Evolutionary conservation across 2,797 vertebrate genomes (phyloP).

Genomic region (Chloroceryle amazona): DNA sequence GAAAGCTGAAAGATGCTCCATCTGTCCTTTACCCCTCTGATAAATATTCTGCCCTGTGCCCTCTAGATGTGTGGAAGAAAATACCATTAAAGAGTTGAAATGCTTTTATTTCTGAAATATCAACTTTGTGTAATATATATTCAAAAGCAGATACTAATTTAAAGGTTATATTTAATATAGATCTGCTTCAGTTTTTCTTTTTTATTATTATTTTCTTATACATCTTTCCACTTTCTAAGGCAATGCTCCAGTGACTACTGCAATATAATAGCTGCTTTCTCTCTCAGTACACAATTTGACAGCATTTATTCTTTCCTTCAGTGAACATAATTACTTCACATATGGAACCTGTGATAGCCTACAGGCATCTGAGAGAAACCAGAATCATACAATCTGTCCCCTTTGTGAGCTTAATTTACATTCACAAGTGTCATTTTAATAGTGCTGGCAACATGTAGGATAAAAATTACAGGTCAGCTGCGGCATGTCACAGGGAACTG

Average conservation of each 20-base stretch:
- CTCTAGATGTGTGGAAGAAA: constrained; percentile 60
- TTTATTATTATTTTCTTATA: constrained; percentile 80
- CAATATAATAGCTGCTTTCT: constrained; percentile 87
- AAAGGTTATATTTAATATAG: constrained; percentile 80
- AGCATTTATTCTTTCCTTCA: constrained; percentile 90
- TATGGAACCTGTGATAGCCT: constrained; percentile 90
- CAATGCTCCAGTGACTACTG: constrained; percentile 83
- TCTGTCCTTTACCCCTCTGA: neutral
- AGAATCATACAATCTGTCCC: constrained; percentile 88
- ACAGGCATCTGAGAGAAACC: constrained; percentile 86
- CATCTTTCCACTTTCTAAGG: constrained; percentile 81
- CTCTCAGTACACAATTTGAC: constrained; percentile 85
- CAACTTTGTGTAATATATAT: constrained; percentile 73
- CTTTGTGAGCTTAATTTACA: constrained; percentile 87
- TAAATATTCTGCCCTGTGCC: constrained; percentile 20
- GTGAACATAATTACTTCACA: constrained; percentile 91
- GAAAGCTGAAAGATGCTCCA: neutral
- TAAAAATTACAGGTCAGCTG: constrained; percentile 85
- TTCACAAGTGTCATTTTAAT: constrained; percentile 87
- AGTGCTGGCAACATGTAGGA: constrained; percentile 82
- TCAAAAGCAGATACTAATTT: constrained; percentile 78
- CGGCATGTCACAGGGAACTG: constrained; percentile 78
- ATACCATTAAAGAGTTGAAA: constrained; percentile 11
- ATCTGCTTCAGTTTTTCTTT: constrained; percentile 68
- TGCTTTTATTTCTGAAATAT: constrained; percentile 63